Percentiles rank a stretch among this genome's conserved stretches.
These are phyloP conservation scores for Menura novaehollandiae DNA, from an alignment of 2,113 vertebrate species.

Conservation along the genomic window DNA sequence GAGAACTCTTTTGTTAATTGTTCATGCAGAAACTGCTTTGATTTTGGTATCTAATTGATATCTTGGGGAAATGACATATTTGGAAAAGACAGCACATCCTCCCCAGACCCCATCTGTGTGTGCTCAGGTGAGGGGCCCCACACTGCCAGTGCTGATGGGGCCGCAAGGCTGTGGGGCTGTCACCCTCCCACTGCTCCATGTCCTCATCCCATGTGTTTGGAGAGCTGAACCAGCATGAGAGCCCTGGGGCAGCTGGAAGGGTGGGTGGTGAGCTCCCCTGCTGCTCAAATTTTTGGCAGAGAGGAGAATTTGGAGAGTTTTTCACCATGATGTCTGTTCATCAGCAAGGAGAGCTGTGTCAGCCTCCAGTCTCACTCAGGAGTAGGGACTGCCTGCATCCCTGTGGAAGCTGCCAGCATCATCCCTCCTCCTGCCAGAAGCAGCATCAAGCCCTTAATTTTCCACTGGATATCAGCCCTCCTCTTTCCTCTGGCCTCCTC, in stretches of 20 bases:
- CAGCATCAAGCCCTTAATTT: not conserved
- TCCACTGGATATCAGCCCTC: not conserved
- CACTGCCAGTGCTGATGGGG: fast-evolving
- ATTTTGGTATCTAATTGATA: constrained; percentile 30
- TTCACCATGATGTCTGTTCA: fast-evolving
- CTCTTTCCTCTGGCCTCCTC: not conserved
- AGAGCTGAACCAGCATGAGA: not conserved
- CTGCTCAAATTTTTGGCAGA: not conserved
- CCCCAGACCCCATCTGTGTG: not conserved
- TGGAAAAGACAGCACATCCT: not conserved
- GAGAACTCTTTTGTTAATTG: constrained; percentile 8
- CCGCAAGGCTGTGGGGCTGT: not conserved
- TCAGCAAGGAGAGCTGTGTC: not conserved
- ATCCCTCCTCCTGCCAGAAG: not conserved
- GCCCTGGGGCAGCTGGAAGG: not conserved
- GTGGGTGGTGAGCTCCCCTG: not conserved
- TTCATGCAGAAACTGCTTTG: constrained; percentile 34
- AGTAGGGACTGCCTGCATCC: not conserved
- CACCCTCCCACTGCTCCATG: fast-evolving
- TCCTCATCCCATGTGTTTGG: not conserved
- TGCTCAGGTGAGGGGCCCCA: not conserved
- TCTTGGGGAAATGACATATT: not conserved
- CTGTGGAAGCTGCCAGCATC: not conserved
- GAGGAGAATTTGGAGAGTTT: not conserved
- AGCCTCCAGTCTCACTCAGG: not conserved